These are phyloP conservation scores for Aulostomus chinensis DNA, from an alignment of 2,797 vertebrate species.

Conservation along the genomic window DNA sequence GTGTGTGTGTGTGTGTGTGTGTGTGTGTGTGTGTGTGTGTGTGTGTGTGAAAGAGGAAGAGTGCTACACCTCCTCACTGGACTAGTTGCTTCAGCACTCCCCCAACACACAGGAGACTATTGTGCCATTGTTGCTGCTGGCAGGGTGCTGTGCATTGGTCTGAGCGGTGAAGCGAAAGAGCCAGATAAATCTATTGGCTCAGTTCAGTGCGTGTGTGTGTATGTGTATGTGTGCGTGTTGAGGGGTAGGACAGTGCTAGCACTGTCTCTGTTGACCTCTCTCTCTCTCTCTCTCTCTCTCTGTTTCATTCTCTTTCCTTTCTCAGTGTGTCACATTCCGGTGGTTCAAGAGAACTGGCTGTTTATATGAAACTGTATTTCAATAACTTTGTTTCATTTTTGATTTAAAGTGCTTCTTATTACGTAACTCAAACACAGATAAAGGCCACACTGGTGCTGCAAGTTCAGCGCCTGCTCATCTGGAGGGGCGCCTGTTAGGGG, in stretches of 20 bases:
- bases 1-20: neutral
- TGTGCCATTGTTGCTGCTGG: constrained; percentile 23
- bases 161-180: constrained; percentile 44
- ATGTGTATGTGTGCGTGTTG: neutral
- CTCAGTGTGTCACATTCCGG: constrained; percentile 59
- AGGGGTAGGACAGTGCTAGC: constrained; percentile 27
- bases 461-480: too few relatives aligned
- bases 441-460: too few relatives aligned
- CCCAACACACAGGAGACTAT: constrained; percentile 26
- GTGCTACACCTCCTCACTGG: constrained; percentile 8
- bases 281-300: constrained; percentile 26
- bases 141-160: constrained; percentile 22
- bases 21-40: neutral
- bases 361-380: too few relatives aligned
- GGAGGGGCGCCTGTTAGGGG: too few relatives aligned
- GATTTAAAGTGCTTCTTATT: too few relatives aligned
- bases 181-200: constrained; percentile 14
- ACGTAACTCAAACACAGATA: too few relatives aligned
- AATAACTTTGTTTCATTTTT: too few relatives aligned
- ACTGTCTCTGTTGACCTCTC: constrained; percentile 36
- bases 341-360: constrained; percentile 29
- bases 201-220: neutral
- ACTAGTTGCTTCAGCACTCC: constrained; percentile 21
- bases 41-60: neutral
- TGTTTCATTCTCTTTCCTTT: constrained; percentile 24